phyloP scores from a whole-genome alignment of 2,797 vertebrate species.

The Hemibagrus guttatus region DNA sequence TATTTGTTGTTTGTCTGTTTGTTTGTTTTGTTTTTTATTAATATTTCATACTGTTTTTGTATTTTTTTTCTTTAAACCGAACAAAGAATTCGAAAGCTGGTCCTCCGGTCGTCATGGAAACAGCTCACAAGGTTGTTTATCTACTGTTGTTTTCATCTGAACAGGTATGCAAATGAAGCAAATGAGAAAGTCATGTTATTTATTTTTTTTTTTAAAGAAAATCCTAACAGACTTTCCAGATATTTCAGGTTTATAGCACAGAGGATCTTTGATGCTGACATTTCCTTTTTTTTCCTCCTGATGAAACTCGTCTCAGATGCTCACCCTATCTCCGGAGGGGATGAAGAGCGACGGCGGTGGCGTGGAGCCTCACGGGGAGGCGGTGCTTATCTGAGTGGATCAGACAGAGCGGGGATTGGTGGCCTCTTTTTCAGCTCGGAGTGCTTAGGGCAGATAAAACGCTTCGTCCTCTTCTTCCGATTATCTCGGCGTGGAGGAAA shows the following conservation, averaged over 20 bases:
- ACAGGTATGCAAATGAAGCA: not conserved
- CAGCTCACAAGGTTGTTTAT: not conserved
- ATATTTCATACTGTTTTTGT: too few species aligned
- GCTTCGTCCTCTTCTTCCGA: constrained; percentile 51
- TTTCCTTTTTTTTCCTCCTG: not conserved
- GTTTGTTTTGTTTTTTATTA: too few species aligned
- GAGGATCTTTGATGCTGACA: constrained; percentile 12
- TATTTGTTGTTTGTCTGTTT: too few species aligned
- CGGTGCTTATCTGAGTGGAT: constrained; percentile 64
- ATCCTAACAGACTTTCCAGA: not conserved
- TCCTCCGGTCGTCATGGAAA: not conserved
- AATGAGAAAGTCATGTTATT: not conserved
- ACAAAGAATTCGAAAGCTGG: too few species aligned
- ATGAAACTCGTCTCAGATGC: constrained; percentile 35
- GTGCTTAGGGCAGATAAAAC: constrained; percentile 75
- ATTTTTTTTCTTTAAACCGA: too few species aligned
- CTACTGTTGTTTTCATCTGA: not conserved
- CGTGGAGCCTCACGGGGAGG: constrained; percentile 35
- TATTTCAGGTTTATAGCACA: not conserved
- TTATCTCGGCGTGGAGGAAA: constrained; percentile 69
- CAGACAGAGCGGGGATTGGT: constrained; percentile 62
- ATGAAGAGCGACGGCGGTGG: constrained; percentile 41
- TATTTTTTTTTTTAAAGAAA: not conserved
- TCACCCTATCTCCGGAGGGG: constrained; percentile 26
- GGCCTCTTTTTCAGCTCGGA: constrained; percentile 64